Evolutionary conservation across 1,140 invertebrate species (phyloP).

Genomic region (Berghia stephanieae): DNA sequence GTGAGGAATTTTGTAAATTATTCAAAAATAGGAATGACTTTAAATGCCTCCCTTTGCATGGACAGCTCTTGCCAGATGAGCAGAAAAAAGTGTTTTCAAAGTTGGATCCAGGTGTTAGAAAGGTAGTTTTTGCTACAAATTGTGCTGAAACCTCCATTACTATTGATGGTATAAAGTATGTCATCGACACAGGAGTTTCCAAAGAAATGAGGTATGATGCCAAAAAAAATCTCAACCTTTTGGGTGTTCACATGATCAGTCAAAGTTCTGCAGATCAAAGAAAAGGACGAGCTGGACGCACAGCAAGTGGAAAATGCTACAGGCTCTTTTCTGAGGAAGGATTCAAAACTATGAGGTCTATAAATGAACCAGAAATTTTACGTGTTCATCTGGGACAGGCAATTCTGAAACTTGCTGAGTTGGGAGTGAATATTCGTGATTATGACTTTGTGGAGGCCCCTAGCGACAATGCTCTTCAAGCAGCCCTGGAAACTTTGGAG

Average conservation of each 20-base stretch:
- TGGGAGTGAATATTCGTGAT: slow-evolving; percentile 47
- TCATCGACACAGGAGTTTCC: slow-evolving; percentile 62
- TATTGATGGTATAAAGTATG: slow-evolving; percentile 60
- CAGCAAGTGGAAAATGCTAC: slow-evolving; percentile 53
- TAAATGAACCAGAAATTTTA: slow-evolving; percentile 56
- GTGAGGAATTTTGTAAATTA: slow-evolving; percentile 37
- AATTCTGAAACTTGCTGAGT: slow-evolving; percentile 51
- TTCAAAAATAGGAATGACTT: slow-evolving; percentile 30
- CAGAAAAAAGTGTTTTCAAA: slow-evolving; percentile 76
- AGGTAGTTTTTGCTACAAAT: slow-evolving; percentile 65
- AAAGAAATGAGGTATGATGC: slow-evolving; percentile 60
- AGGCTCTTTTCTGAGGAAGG: slow-evolving; percentile 55
- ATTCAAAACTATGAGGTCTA: slow-evolving; percentile 44
- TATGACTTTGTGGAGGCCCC: slow-evolving; percentile 61
- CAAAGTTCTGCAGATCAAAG: slow-evolving; percentile 60
- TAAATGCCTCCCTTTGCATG: slow-evolving; percentile 82
- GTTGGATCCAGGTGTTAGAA: slow-evolving; percentile 43
- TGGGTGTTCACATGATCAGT: slow-evolving; percentile 46
- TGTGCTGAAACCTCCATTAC: slow-evolving; percentile 66
- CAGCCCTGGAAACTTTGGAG: slow-evolving; percentile 44
- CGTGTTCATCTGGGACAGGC: slow-evolving; percentile 53
- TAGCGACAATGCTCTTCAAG: slow-evolving; percentile 40
- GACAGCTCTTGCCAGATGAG: slow-evolving; percentile 92
- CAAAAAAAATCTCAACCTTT: slow-evolving; percentile 49
- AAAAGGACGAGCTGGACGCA: slow-evolving; percentile 62